These are phyloP conservation scores for Tympanoctomys barrerae DNA, from an alignment of 2,797 vertebrate species.

Conservation along the genomic window DNA sequence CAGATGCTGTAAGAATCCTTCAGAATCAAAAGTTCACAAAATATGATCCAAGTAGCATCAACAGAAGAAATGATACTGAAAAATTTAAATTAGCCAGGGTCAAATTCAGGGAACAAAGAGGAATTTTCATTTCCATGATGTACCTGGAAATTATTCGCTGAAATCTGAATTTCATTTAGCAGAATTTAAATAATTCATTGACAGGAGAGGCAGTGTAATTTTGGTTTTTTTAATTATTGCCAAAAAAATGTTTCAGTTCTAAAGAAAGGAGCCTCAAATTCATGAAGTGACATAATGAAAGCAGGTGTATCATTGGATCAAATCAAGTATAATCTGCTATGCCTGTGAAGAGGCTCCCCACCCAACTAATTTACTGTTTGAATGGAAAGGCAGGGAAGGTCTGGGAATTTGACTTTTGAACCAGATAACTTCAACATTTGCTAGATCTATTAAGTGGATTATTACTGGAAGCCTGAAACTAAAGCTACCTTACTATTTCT, in stretches of 20 bases:
- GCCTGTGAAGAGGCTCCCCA: background rate
- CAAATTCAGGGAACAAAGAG: background rate
- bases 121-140: background rate
- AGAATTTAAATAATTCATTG: background rate
- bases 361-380: background rate
- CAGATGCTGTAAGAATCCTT: background rate
- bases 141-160: background rate
- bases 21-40: background rate
- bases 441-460: background rate
- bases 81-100: background rate
- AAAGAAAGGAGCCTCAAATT: background rate
- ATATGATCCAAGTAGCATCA: background rate
- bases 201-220: background rate
- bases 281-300: constrained; percentile 1
- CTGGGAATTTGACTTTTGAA: background rate
- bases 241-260: background rate
- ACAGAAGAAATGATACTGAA: background rate
- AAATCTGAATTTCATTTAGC: constrained; percentile 6
- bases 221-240: constrained; percentile 24
- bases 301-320: background rate
- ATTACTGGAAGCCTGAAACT: background rate
- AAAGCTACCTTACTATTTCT: background rate
- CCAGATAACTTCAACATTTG: background rate
- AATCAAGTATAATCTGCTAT: background rate
- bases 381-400: background rate